A percentile compares a stretch with the other conserved stretches of the same genome.
phyloP scores from a whole-genome alignment of 2,888 invertebrate genomes.

The Phlogophora meticulosa region DNA sequence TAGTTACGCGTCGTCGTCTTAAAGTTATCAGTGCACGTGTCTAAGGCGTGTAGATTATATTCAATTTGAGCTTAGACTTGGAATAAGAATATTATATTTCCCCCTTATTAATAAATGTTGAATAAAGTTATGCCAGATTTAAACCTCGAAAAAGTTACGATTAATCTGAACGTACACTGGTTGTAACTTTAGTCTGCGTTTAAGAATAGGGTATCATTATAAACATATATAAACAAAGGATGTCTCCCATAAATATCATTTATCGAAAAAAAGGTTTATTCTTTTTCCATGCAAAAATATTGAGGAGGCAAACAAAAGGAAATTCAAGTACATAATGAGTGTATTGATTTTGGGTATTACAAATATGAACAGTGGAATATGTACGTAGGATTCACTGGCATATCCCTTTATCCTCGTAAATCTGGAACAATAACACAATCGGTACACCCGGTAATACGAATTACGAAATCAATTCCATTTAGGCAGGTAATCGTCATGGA shows the following conservation, averaged over 20 bases:
- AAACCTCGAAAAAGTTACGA: too few species aligned
- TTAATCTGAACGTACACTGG: too few species aligned
- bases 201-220: too few species aligned
- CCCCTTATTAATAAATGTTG: too few species aligned
- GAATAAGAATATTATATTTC: too few species aligned
- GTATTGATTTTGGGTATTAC: conserved; percentile 39
- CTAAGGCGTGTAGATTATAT: too few species aligned
- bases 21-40: too few species aligned
- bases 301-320: conserved; percentile 16
- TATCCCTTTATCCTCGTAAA: conserved; percentile 55
- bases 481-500: conserved; percentile 68
- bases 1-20: neutral
- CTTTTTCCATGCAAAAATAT: conserved; percentile 9
- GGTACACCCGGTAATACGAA: conserved; percentile 60
- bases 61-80: too few species aligned
- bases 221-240: neutral
- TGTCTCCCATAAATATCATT: too few species aligned
- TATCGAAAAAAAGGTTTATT: neutral
- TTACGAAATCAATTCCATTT: conserved; percentile 68
- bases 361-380: conserved; percentile 52
- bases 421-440: conserved; percentile 58
- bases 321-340: conserved; percentile 26
- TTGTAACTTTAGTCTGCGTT: too few species aligned
- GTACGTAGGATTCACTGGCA: conserved; percentile 39
- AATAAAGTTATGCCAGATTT: too few species aligned